Evolutionary conservation across 2,888 invertebrate species (phyloP), one percentile per base, ranked within the genome.

Genomic region (Taphrorychus bicolor): DNA sequence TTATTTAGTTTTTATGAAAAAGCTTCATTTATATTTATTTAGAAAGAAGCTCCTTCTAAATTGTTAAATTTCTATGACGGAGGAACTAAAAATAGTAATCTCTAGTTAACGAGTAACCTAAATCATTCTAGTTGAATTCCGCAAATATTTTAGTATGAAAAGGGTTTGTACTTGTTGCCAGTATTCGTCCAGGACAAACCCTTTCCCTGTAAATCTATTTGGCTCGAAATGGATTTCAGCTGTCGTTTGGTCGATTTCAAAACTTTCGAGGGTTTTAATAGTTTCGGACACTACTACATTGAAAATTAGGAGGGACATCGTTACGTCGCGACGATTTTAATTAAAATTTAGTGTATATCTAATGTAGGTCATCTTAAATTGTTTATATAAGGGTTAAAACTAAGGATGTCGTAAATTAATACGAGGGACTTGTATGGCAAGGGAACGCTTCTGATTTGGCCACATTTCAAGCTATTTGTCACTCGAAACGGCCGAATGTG

Each of bases 231-330:
- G 57, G 62, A 63, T 63, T 63, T 63, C 40, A 40, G 49, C 41
- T 57, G 62, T 63, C 56, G 51, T 63, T 63, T 63, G 62, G 62
- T 57, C 62, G 62, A 63, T 57, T 49, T 63, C 62, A 56, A 56
- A 63, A 63, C 48, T 63, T 63, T 56, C 56, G 56, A 63, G 49
- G 62, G 49, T 57, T 63, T 63, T 49, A 48, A 54, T 63, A 63
- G 62, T 63, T 63, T 63, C 49, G 45, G 62, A 14, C 45, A 14
- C 24, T 62, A 42, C 24, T 45, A 21, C 22, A 63, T 57, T 63
- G 56, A 56, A 57, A 63, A 40, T 23, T 49, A 49, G 62, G 21
- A 19, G 49, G 19, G 48, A 63, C 45, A 48, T 56, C 16, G 40
- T 19, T 19, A 32, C 7, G 1, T 9, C 32, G 7, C 32, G 3